Evolutionary conservation across 2,113 vertebrate species (phyloP).

Genomic region (Erythrocercus mccallii): DNA sequence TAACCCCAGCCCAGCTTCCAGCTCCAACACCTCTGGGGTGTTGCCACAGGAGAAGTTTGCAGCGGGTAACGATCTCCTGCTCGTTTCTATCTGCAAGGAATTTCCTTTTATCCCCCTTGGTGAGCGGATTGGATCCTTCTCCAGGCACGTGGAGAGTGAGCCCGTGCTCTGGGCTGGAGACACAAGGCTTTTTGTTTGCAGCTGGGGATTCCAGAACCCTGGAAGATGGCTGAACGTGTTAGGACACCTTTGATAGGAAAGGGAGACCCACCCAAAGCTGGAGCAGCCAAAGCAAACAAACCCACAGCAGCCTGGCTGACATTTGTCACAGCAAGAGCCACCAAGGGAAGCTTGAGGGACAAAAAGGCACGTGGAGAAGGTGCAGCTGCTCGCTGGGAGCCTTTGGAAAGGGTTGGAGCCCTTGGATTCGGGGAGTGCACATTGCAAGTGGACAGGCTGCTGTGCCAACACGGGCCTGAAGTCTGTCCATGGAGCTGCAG

Average conservation of each 20-base stretch:
- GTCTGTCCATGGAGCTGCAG: neutral
- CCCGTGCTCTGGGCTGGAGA: constrained; percentile 20
- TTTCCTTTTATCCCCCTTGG: neutral
- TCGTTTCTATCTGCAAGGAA: neutral
- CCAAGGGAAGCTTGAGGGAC: neutral
- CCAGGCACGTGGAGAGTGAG: neutral
- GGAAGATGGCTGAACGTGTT: constrained; percentile 56
- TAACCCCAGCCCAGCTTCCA: neutral
- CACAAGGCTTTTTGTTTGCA: constrained; percentile 55
- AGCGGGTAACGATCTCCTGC: neutral
- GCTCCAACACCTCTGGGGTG: neutral
- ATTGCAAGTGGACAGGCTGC: rapidly evolving
- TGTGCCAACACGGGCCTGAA: neutral
- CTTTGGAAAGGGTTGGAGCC: neutral
- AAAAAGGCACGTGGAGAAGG: rapidly evolving
- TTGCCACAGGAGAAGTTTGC: constrained; percentile 4
- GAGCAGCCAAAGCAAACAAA: constrained; percentile 45
- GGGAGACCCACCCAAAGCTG: neutral
- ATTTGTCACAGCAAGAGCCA: neutral
- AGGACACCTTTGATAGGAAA: constrained; percentile 41
- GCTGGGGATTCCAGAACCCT: constrained; percentile 40
- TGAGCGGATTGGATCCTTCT: neutral
- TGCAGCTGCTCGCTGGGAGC: neutral
- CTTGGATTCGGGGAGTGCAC: rapidly evolving
- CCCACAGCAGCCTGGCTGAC: neutral